A percentile compares a stretch with the other conserved stretches of the same genome.
Conservation (phyloP, 2,888 invertebrate species). For the Limnephilus lunatus region DNA sequence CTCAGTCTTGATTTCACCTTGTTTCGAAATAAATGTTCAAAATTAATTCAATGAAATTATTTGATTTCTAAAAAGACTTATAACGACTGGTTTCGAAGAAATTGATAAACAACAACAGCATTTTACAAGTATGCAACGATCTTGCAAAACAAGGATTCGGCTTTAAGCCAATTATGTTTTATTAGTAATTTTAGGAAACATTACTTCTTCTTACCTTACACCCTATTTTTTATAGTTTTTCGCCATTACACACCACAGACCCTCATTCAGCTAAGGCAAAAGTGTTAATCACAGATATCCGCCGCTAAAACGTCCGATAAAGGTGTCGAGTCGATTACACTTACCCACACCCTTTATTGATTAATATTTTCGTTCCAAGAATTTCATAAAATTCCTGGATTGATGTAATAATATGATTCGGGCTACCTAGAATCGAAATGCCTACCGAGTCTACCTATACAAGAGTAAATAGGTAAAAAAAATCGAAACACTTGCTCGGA, state of each 20-base stretch:
- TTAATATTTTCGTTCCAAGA: not conserved
- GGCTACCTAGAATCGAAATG: conserved; percentile 24
- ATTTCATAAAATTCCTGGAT: not conserved
- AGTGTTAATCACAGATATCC: not conserved
- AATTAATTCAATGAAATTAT: not conserved
- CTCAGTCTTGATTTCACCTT: not conserved
- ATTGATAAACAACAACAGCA: not conserved
- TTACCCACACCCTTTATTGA: not conserved
- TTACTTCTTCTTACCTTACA: too few species aligned
- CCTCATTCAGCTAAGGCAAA: not conserved
- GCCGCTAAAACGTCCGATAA: not conserved
- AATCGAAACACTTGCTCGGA: conserved; percentile 44
- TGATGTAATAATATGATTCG: not conserved
- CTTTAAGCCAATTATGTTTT: not conserved
- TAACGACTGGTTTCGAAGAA: not conserved
- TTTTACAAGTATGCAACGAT: too few species aligned
- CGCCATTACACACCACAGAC: not conserved
- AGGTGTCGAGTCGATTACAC: not conserved
- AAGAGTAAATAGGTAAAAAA: conserved; percentile 38
- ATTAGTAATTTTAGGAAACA: too few species aligned
- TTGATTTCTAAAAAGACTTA: not conserved
- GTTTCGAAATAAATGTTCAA: too few species aligned
- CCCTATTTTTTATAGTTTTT: not conserved
- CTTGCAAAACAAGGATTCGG: not conserved
- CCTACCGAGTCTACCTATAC: conserved; percentile 9